Evolutionary conservation across 2,888 invertebrate species (phyloP).

Genomic region (Hemaris fuciformis): DNA sequence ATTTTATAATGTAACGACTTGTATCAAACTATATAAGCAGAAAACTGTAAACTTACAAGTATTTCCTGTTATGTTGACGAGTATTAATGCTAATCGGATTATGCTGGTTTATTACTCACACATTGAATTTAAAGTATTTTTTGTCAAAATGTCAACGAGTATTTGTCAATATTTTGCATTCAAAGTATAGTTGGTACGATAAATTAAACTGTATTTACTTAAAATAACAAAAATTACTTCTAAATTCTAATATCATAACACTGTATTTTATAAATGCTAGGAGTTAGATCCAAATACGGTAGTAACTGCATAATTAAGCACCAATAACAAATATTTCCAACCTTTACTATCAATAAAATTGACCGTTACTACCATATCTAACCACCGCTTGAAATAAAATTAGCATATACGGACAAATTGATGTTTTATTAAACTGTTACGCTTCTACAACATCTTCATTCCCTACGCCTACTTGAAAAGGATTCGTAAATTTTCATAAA

Average conservation of each 20-base stretch:
- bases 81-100: not conserved
- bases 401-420: not conserved
- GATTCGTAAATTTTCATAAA: slow-evolving; percentile 8
- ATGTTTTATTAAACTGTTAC: not conserved
- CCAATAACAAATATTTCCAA: slow-evolving; percentile 17
- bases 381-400: not conserved
- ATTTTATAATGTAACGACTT: not conserved
- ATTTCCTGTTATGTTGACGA: not conserved
- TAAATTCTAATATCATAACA: not conserved
- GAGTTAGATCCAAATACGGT: not conserved
- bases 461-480: not conserved
- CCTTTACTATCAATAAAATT: not conserved
- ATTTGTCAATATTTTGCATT: too few relatives aligned
- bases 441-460: not conserved
- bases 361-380: not conserved
- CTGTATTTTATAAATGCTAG: not conserved
- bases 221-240: too few relatives aligned
- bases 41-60: not conserved
- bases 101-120: not conserved
- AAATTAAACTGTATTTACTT: too few relatives aligned
- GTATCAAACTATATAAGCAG: not conserved
- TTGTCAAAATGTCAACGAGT: not conserved
- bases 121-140: not conserved
- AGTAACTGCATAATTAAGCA: not conserved
- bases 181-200: too few relatives aligned